Evolutionary conservation across 2,888 invertebrate genomes (phyloP).

Genomic region (Drosophila falleni): DNA sequence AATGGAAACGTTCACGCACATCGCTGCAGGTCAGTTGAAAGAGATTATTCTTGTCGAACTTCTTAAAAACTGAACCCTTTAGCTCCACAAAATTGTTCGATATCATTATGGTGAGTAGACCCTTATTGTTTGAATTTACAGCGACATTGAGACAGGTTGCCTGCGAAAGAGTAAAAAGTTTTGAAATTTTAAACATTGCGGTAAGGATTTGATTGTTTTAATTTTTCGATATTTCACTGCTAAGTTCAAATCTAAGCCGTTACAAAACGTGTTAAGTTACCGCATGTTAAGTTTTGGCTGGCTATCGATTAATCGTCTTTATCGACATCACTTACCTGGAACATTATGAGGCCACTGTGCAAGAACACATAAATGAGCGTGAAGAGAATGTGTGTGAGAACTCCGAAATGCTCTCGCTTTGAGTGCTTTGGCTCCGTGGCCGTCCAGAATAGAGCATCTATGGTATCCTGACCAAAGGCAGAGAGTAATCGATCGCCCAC

Average conservation of each 20-base stretch:
- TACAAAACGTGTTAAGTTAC: too few relatives aligned
- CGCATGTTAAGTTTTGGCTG: too few relatives aligned
- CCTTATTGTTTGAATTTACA: slow-evolving; percentile 99
- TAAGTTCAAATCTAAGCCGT: too few relatives aligned
- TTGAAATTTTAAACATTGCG: not conserved
- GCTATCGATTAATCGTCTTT: too few relatives aligned
- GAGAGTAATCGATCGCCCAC: slow-evolving; percentile 98
- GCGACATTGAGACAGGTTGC: slow-evolving; percentile 99
- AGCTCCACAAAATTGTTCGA: slow-evolving; percentile 99
- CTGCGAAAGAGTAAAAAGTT: slow-evolving; percentile 86
- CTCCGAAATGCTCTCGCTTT: slow-evolving; percentile 93
- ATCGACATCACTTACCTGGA: slow-evolving; percentile 92
- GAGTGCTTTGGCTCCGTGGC: slow-evolving; percentile 97
- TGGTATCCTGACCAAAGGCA: slow-evolving; percentile 98
- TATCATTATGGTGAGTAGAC: slow-evolving; percentile 99
- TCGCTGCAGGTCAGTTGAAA: slow-evolving; percentile 99
- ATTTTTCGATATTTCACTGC: too few relatives aligned
- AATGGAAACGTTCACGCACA: slow-evolving; percentile 97
- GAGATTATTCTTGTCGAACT: slow-evolving; percentile 99
- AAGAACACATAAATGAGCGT: slow-evolving; percentile 96
- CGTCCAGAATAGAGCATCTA: slow-evolving; percentile 99
- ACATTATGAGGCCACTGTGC: slow-evolving; percentile 94
- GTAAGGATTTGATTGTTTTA: not conserved
- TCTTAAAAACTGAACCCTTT: slow-evolving; percentile 99
- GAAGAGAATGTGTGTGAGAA: slow-evolving; percentile 95